phyloP scores from a whole-genome alignment of 2,888 invertebrate species.

The Napeogenes sylphis region DNA sequence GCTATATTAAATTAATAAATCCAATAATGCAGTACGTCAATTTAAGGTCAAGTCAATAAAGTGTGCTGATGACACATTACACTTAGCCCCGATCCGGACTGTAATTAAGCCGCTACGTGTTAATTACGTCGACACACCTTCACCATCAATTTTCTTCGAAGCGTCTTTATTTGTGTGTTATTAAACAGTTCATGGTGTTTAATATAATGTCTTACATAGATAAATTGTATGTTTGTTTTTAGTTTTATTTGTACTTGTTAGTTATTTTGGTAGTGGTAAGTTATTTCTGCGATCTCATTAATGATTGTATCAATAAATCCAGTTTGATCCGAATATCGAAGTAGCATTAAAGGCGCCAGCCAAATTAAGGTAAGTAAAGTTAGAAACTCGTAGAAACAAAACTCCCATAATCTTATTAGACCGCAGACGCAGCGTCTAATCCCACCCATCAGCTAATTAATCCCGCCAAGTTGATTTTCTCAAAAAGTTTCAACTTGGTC shows the following conservation, averaged over 20 bases:
- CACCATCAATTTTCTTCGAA: slow-evolving; percentile 50
- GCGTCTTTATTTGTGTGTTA: slow-evolving; percentile 41
- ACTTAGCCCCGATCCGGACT: slow-evolving; percentile 55
- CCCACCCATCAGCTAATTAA: slow-evolving; percentile 77
- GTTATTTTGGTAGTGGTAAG: not conserved
- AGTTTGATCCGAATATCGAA: slow-evolving; percentile 26
- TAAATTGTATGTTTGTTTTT: not conserved
- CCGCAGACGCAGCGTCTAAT: slow-evolving; percentile 69
- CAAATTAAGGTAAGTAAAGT: slow-evolving; percentile 71
- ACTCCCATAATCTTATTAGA: slow-evolving; percentile 76
- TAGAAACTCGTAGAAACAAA: slow-evolving; percentile 69
- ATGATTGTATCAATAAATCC: slow-evolving; percentile 10
- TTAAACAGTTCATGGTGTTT: slow-evolving; percentile 29
- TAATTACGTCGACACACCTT: slow-evolving; percentile 61
- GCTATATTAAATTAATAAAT: not conserved
- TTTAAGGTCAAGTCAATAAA: slow-evolving; percentile 29
- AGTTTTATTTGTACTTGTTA: not conserved
- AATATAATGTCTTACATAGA: slow-evolving; percentile 12
- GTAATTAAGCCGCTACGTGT: slow-evolving; percentile 67
- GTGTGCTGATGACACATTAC: slow-evolving; percentile 59
- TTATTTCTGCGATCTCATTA: slow-evolving; percentile 2
- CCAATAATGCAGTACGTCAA: slow-evolving; percentile 17
- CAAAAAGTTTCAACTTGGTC: slow-evolving; percentile 71
- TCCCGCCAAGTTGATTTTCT: slow-evolving; percentile 72
- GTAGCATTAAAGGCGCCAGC: slow-evolving; percentile 53